A percentile compares a stretch with the other conserved stretches of the same genome.
These are phyloP conservation scores for Drosophila erecta DNA, from an alignment of 1,140 invertebrate genomes.

Conservation along the genomic window DNA sequence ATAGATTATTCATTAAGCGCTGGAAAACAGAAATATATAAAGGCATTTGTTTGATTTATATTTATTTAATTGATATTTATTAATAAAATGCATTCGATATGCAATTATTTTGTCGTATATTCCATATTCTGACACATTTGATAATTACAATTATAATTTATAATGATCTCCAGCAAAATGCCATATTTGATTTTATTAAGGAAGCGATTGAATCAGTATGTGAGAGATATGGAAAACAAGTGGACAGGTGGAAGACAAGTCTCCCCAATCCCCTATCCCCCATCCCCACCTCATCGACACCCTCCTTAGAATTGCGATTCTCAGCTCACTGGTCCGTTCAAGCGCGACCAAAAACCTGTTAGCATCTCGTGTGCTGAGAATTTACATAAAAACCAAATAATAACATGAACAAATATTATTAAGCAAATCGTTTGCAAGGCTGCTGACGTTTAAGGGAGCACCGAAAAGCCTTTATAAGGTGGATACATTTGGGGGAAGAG, in stretches of 20 bases:
- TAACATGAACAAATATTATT: constrained; percentile 45
- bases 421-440: constrained; percentile 50
- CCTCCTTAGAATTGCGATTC: background rate
- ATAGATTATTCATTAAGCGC: background rate
- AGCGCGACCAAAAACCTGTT: constrained; percentile 51
- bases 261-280: background rate
- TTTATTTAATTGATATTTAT: background rate
- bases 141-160: constrained; percentile 11
- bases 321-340: constrained; percentile 33
- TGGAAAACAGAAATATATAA: too few species aligned
- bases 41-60: too few species aligned
- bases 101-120: too few species aligned
- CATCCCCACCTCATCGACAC: background rate
- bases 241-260: constrained; percentile 1
- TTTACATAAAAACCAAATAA: constrained; percentile 50
- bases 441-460: constrained; percentile 26
- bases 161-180: background rate
- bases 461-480: constrained; percentile 57
- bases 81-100: background rate
- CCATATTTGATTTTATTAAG: constrained; percentile 29
- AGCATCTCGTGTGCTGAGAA: constrained; percentile 31
- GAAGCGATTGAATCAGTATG: constrained; percentile 47
- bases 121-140: background rate
- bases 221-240: constrained; percentile 5
- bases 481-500: constrained; percentile 7